Percentiles rank a stretch among this genome's conserved stretches.
Evolutionary conservation across 2,797 vertebrate species (phyloP).

Genomic region (Trichosurus vulpecula): DNA sequence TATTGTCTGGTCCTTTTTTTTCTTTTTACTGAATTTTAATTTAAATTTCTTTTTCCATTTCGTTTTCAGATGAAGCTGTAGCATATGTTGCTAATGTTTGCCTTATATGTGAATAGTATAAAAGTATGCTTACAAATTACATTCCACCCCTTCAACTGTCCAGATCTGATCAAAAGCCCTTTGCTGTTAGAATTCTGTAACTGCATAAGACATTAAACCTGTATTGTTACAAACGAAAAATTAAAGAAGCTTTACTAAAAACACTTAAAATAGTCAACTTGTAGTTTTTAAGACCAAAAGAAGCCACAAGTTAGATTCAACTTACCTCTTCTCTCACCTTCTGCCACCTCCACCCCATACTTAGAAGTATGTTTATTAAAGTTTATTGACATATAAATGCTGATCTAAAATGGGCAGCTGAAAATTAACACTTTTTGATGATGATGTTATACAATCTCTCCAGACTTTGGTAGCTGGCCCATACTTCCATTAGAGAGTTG

Average conservation of each 20-base stretch:
- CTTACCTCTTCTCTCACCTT: not conserved
- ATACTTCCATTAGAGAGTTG: not conserved
- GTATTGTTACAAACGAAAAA: slow-evolving; percentile 68
- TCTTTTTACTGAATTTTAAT: too few species aligned
- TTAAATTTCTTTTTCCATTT: slow-evolving; percentile 61
- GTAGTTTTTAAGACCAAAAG: not conserved
- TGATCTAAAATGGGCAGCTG: slow-evolving; percentile 49
- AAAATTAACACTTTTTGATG: slow-evolving; percentile 55
- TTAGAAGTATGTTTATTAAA: not conserved
- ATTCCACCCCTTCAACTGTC: slow-evolving; percentile 35
- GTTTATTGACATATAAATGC: not conserved
- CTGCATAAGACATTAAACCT: slow-evolving; percentile 75
- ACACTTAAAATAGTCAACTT: not conserved
- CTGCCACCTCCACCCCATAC: not conserved
- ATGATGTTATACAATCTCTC: slow-evolving; percentile 11
- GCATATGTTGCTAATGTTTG: too few species aligned
- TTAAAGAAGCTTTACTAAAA: slow-evolving; percentile 12
- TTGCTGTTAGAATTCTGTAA: slow-evolving; percentile 72
- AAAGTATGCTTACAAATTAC: slow-evolving; percentile 29
- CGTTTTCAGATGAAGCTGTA: slow-evolving; percentile 32
- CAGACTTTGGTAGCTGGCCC: not conserved
- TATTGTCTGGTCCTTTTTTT: not conserved
- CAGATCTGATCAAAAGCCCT: slow-evolving; percentile 38
- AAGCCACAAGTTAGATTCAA: not conserved
- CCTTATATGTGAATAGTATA: not conserved